phyloP scores from a whole-genome alignment of 2,888 invertebrate species.

The Deladenus siricidicola region DNA sequence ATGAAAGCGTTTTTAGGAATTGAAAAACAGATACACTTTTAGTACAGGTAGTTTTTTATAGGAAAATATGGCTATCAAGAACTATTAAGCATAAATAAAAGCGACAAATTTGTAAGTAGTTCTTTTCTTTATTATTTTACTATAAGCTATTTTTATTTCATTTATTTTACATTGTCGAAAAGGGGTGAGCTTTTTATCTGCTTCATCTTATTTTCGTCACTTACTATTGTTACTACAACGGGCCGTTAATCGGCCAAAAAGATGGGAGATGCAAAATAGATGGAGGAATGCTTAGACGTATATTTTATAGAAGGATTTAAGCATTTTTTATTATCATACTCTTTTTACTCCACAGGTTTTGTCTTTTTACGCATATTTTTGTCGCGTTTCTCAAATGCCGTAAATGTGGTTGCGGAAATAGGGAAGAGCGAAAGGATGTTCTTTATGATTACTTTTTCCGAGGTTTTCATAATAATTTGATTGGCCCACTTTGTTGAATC shows the following conservation, averaged over 20 bases:
- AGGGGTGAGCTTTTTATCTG: not conserved
- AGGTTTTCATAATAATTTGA: slow-evolving; percentile 21
- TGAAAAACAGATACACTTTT: too few relatives aligned
- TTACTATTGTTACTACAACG: not conserved
- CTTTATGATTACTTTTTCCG: slow-evolving; percentile 17
- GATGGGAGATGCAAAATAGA: not conserved
- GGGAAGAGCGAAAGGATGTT: slow-evolving; percentile 4
- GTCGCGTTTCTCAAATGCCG: not conserved
- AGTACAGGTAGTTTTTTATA: too few relatives aligned
- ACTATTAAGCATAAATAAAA: too few relatives aligned
- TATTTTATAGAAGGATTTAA: not conserved
- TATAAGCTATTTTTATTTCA: too few relatives aligned
- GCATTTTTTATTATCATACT: not conserved
- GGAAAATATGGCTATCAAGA: too few relatives aligned
- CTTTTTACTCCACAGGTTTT: not conserved
- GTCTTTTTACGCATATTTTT: not conserved
- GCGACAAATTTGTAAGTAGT: too few relatives aligned
- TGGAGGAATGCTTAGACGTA: not conserved
- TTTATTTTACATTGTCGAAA: not conserved
- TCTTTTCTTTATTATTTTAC: too few relatives aligned
- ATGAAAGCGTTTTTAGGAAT: too few relatives aligned
- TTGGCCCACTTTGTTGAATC: slow-evolving; percentile 21
- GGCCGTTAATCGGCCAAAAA: not conserved
- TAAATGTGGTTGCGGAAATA: not conserved
- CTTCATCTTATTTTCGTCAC: not conserved